Base-by-base conservation (phyloP, 1,140 invertebrate genomes). In the Drosophila watanabei region DNA sequence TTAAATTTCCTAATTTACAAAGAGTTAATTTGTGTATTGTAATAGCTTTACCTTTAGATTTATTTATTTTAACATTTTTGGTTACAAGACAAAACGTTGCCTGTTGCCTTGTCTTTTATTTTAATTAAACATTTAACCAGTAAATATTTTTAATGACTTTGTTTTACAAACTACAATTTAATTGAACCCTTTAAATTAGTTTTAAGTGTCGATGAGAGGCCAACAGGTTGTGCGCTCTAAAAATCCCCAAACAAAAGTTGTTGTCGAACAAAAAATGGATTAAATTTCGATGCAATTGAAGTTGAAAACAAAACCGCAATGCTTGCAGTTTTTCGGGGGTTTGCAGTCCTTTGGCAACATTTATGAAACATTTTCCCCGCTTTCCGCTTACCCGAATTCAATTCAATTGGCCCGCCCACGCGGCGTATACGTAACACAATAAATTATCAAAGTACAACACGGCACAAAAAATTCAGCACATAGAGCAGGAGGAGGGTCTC, bases 401-500 rank as follows among this genome's bases (percentile, higher is more conserved):
- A 52, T 80, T 77, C 49, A 77, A 89, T 89, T 89, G 72, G 43
- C 30, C 30, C 20, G 73, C 75, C 56, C 75, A 86, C 59, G 62
- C 79, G 70, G 75, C 82, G 82, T 68, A 82, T 86, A 85, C 82
- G 65, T 79, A 86, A 76, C 65, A 57, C 57, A 58, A 89, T 89
- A 88, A 88, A 89, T 88, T 71, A 81, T 88, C 78, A 54, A 60
- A 70, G 64, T 66, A 73, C 77, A 60, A 61, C 41, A 61, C 24
- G n/a, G 43, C 4, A 45, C 20, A n/a, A 61, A 66, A 61, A 75
- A 35, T 48, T 37, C 59, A 24, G 35, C 49, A 68, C 62, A 54
- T 77, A 24, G 45, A 46, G 33, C 13, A 14, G 63, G 1, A 8
- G 56, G n/a, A 24, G 24, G 24, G 24, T 24, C 24, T 3, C 24